Percentiles rank a stretch among this genome's conserved stretches.
These are phyloP conservation scores for Merodon equestris DNA, from an alignment of 2,888 invertebrate species.

Conservation along the genomic window DNA sequence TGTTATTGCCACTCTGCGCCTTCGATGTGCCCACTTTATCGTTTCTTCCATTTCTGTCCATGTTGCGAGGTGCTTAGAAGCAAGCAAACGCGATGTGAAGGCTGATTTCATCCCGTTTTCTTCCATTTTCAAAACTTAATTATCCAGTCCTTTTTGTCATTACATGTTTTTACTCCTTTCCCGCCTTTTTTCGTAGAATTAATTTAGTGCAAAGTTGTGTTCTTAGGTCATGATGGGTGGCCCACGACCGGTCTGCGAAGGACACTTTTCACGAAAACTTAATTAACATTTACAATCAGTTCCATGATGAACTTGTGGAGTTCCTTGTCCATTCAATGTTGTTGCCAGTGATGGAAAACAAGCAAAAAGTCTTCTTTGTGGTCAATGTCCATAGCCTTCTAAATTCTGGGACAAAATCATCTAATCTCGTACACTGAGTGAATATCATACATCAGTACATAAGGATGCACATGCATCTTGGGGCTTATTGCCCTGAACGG, in stretches of 20 bases:
- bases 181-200: slow-evolving; percentile 31
- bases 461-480: not conserved
- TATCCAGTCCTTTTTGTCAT: slow-evolving; percentile 18
- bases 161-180: slow-evolving; percentile 3
- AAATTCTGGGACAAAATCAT: not conserved
- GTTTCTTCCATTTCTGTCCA: no score
- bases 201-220: slow-evolving; percentile 63
- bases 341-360: not conserved
- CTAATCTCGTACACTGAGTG: slow-evolving; percentile 1
- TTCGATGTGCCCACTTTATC: slow-evolving; percentile 25
- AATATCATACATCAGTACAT: not conserved
- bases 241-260: slow-evolving; percentile 22
- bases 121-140: slow-evolving; percentile 29
- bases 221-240: slow-evolving; percentile 39
- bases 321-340: slow-evolving; percentile 14
- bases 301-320: slow-evolving; percentile 60
- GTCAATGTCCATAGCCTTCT: not conserved
- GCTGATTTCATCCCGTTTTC: slow-evolving; percentile 36
- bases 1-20: slow-evolving; percentile 12
- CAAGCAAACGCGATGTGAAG: slow-evolving; percentile 49
- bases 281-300: slow-evolving; percentile 66
- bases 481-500: slow-evolving; percentile 39
- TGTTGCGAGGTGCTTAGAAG: no score
- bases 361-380: not conserved
- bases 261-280: slow-evolving; percentile 60